Base-by-base conservation (phyloP, 2,888 invertebrate genomes). In the Emmelina monodactyla region DNA sequence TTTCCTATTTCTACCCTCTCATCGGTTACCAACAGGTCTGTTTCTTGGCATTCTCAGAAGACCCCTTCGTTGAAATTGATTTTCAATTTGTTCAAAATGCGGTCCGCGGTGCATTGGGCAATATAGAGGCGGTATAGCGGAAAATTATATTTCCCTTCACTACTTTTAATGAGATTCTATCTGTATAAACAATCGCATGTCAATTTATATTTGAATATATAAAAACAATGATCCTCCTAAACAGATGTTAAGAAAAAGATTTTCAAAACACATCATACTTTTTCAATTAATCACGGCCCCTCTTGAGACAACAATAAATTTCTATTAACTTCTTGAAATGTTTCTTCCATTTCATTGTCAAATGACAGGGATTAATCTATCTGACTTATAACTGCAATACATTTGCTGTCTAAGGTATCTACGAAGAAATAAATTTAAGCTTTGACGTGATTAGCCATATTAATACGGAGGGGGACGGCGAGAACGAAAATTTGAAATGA, bases 301-400 rank as follows among this genome's bases (percentile, higher is more conserved):
- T 50, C 54, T 50, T 48, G 53, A 55, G 63, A 63, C 62, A 60
- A 56, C 59, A 72, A 70, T 69, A 75, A 69, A 64, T 73, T 65
- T 64, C 68, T 69, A 70, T 80, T 72, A 67, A 75, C 76, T 69
- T 70, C 75, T 64, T 70, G 61, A 64, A 68, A 72, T 64, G 72
- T 70, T 58, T 67, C 71, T 70, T 73, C 63, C 56, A 72, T 71
- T 75, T 73, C 71, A 66, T 75, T 80, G 64, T 70, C 66, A 61
- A 78, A 69, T 70, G 72, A 72, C 75, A 75, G 66, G 68, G 82
- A 76, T 78, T 81, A 82, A 69, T 78, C 72, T 64, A 55, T 65
- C 56, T 76, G 75, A 78, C 82, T 82, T 73, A 80, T 79, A 69
- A 78, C 73, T 67, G 78, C 64, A 65, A 82, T 82, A 71, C 67